Evolutionary conservation across 2,113 vertebrate genomes (phyloP).

Genomic region (Gracilinanus agilis): DNA sequence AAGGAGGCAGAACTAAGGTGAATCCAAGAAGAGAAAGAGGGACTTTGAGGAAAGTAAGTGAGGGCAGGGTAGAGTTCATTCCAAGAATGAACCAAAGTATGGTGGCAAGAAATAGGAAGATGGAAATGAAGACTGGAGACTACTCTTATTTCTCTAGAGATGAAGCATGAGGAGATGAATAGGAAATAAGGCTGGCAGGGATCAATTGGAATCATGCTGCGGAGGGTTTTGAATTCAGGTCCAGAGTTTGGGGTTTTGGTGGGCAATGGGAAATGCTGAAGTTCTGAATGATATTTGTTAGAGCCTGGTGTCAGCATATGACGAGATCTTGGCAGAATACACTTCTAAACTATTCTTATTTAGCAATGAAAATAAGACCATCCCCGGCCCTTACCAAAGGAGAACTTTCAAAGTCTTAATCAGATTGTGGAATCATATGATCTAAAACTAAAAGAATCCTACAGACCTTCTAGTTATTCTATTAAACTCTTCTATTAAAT

Average conservation of each 20-base stretch:
- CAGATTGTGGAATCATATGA: not conserved
- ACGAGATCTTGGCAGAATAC: not conserved
- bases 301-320: not conserved
- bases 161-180: not conserved
- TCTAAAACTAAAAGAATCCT: not conserved
- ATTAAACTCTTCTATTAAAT: not conserved
- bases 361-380: not conserved
- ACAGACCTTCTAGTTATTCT: not conserved
- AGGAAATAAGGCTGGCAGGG: not conserved
- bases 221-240: not conserved
- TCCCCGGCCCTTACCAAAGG: not conserved
- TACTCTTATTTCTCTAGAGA: not conserved
- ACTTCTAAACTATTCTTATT: not conserved
- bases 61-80: not conserved
- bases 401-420: not conserved
- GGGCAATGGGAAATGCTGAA: not conserved
- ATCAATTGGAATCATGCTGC: not conserved
- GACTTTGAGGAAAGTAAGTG: not conserved
- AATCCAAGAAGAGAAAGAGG: not conserved
- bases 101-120: not conserved
- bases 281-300: not conserved
- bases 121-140: not conserved
- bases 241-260: not conserved
- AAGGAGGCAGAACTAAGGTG: not conserved
- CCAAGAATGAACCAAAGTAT: not conserved